Base-by-base conservation (phyloP, 1,140 invertebrate genomes). In the Mylabris phalerata region DNA sequence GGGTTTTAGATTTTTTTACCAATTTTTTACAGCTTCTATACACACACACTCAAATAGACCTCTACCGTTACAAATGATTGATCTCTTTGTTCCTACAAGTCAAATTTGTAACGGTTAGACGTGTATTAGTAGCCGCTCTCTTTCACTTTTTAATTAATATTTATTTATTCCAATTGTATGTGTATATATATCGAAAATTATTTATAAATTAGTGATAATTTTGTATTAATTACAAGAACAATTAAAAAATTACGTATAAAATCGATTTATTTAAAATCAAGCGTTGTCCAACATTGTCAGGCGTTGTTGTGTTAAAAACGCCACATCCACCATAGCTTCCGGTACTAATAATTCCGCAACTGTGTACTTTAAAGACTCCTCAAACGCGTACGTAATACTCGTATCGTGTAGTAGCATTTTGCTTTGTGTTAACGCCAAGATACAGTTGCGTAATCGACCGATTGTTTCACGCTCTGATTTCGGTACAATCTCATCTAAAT, bases 351-450 rank as follows among this genome's bases (percentile, higher is more conserved):
- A 73, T 55, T 95, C 88, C 55, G 84, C 84, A 46, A 90, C 84
- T 44, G 81, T 71, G 73, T 93, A 95, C 72, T 91, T 90, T 1
- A 83, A 70, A 11, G 93, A 95, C 65, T 90, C 89, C 67, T 98
- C 93, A 75, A 87, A 98, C 2, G 93, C 92, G 71, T 90, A 92
- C 48, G 88, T 81, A 19, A 98, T 90, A 67, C 89, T 94, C 2
- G 93, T 96, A 69, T 98, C 95, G 70, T 87, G 95, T 3, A 99
- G 74, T 76, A 93, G 85, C 71, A 98, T 87, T 66, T 92, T 89
- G 55, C 88, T 87, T 25, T 88, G 82, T 2, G 90, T 86, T 26
- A 99, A 75, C 3, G 90, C 86, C 39, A 90, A 72, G 56, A 99
- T 88, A 71, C 92, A 96, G 73, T 98, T 98, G 44, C 91, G 82